phyloP scores from a whole-genome alignment of 2,797 vertebrate species.

The Atherinosoma microstoma region DNA sequence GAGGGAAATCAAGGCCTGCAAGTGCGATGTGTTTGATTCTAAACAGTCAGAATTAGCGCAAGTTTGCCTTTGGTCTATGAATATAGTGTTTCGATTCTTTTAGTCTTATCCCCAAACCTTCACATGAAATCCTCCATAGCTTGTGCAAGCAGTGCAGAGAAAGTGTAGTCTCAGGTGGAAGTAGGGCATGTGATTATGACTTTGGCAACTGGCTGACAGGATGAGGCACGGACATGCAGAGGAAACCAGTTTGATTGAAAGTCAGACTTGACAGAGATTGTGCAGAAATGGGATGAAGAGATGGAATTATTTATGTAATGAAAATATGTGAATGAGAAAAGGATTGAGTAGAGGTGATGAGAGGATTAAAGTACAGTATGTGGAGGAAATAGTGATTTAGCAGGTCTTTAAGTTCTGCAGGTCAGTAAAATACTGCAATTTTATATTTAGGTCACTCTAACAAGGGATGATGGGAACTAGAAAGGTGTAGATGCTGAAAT shows the following conservation, averaged over 20 bases:
- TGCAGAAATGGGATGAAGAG: conserved; percentile 15
- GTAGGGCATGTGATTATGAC: conserved; percentile 21
- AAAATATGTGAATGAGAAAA: conserved; percentile 37
- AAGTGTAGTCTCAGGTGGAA: neutral
- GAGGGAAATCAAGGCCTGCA: conserved; percentile 3
- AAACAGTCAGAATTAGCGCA: conserved; percentile 38
- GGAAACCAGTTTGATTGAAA: conserved; percentile 44
- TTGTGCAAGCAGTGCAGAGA: conserved; percentile 14
- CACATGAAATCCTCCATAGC: neutral
- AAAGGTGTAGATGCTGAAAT: conserved; percentile 49
- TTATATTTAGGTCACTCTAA: conserved; percentile 62
- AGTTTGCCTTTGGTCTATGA: conserved; percentile 26
- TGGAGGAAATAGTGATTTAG: conserved; percentile 26
- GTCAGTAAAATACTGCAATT: conserved; percentile 50
- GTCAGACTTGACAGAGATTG: conserved; percentile 23
- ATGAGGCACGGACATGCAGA: conserved; percentile 24
- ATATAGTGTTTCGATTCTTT: conserved; percentile 1
- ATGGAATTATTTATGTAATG: conserved; percentile 50
- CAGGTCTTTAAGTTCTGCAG: conserved; percentile 20
- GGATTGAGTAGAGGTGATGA: conserved; percentile 18
- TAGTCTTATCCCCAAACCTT: neutral
- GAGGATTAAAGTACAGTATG: conserved; percentile 40
- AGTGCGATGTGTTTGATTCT: conserved; percentile 32
- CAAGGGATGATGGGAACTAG: conserved; percentile 18
- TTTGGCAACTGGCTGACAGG: conserved; percentile 35